Evolutionary conservation across 1,140 invertebrate genomes (phyloP), one percentile per base, ranked within the genome.

Genomic region (Episyrphus balteatus): DNA sequence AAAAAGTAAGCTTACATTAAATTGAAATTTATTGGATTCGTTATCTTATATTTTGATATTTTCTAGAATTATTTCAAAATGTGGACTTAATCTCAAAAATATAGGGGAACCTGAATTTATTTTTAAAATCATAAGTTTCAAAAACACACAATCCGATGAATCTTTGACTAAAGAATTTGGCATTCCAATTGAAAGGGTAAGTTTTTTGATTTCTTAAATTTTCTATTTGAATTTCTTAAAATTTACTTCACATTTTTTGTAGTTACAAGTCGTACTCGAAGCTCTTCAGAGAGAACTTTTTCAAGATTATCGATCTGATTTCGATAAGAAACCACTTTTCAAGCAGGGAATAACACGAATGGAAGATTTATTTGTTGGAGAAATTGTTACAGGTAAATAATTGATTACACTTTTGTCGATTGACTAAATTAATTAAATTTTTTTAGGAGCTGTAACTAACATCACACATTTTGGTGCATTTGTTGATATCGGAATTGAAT

Each of bases 391-490:
- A 55, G 62, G 61, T 58, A 19, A 46, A 31, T 6, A 42, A 5
- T 21, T 18, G 7, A 8, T 7, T 17, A 11, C n/a, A 10, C 17
- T 31, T 43, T 26, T 17, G 3, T 42, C 6, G 2, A 13, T 42
- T 17, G 3, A 13, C 21, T 42, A 5, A 12, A 12, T 26, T n/a
- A n/a, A n/a, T n/a, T n/a, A n/a, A n/a, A n/a, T 14, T 36, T 10
- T 1, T 36, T 9, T 37, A 59, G 86, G 86, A 15, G 73, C 78
- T 1, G 81, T 91, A 0, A 76, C 73, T 6, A 96, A 95, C 67
- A 80, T 89, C 0, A 90, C 88, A 0, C 80, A 87, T 52, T 95
- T 95, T 68, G 92, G 92, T 13, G 80, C 82, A 36, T 96, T 95
- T 69, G 84, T 94, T 5, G 91, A 95, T 63, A 80, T 92, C 51